Base-by-base conservation (phyloP, 1,140 invertebrate species). In the Ruditapes philippinarum region DNA sequence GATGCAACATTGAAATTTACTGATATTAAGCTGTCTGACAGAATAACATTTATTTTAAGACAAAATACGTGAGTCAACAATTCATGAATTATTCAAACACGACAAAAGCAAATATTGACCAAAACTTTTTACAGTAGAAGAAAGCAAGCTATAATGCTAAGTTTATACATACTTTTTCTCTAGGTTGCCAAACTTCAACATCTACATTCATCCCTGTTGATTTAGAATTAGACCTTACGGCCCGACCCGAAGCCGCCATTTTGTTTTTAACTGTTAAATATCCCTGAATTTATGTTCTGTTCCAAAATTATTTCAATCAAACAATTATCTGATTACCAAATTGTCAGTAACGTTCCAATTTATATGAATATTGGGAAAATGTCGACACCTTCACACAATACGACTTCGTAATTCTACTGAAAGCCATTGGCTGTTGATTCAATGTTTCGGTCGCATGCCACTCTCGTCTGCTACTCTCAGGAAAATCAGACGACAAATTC, bases 191-290 rank as follows among this genome's bases (percentile, higher is more conserved):
- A 54, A 93, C 88, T 5, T 93, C 91, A 25, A 89, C 84, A 36
- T 92, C 91, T 19, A 83, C 87, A 84, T 91, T 90, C 91, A 93
- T 93, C 51, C 91, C 91, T 19, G 92, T 92, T 25, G 83, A 88
- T 84, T 93, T 93, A 22, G 92, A 93, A 83, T 93, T 93, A 0
- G 92, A 92, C 31, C 92, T 85, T 33, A 92, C 85, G 28, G 92
- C 91, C 42, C 92, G 88, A 7, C 92, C 92, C 14, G 92, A 91
- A 5, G 91, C 92, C 25, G 90, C 90, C 92, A 92, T 92, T 51
- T 54, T 82, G 0, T 12, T 22, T 12, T 38, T 38, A 17, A n/a
- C 22, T 22, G 17, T 40, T 49, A 33, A 68, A 33, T 38, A 51
- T 40, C 22, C 54, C n/a, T n/a, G 54, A 1, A 19, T 28, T 28